Percentiles rank a stretch among this genome's conserved stretches.
phyloP scores from a whole-genome alignment of 2,888 invertebrate genomes.

The Phragmatobia fuliginosa region DNA sequence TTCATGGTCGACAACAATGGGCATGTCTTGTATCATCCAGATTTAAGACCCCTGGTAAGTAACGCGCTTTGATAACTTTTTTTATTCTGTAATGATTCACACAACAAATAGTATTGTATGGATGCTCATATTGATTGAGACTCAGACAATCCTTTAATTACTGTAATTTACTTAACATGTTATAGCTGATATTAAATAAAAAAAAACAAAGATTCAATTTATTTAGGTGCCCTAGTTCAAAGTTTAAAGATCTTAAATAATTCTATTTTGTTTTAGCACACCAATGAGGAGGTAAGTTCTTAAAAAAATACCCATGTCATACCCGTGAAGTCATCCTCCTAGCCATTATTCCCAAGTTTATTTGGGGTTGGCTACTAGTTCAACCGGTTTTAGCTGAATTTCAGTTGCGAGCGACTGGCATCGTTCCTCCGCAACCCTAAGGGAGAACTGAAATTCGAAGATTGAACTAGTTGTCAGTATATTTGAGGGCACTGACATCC shows the following conservation, averaged over 20 bases:
- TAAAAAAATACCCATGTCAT: no score
- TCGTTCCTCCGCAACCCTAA: no score
- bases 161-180: background rate
- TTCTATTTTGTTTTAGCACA: slow-evolving; percentile 81
- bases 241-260: background rate
- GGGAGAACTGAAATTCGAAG: no score
- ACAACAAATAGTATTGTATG: background rate
- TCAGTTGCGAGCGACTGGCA: no score
- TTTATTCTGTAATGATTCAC: background rate
- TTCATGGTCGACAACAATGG: slow-evolving; percentile 99
- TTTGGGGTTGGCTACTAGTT: no score
- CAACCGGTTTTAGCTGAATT: no score
- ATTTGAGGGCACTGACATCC: no score
- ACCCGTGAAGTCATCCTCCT: no score
- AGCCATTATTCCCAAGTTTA: no score
- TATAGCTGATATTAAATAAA: background rate
- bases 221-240: no score
- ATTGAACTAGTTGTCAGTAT: no score
- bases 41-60: slow-evolving; percentile 95
- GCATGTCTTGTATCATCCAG: slow-evolving; percentile 98
- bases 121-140: background rate
- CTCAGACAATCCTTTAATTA: background rate
- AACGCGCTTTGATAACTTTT: background rate
- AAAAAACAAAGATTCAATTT: background rate
- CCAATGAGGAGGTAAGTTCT: slow-evolving; percentile 86